phyloP scores from a whole-genome alignment of 2,797 vertebrate genomes.

The Peromyscus aztecus region DNA sequence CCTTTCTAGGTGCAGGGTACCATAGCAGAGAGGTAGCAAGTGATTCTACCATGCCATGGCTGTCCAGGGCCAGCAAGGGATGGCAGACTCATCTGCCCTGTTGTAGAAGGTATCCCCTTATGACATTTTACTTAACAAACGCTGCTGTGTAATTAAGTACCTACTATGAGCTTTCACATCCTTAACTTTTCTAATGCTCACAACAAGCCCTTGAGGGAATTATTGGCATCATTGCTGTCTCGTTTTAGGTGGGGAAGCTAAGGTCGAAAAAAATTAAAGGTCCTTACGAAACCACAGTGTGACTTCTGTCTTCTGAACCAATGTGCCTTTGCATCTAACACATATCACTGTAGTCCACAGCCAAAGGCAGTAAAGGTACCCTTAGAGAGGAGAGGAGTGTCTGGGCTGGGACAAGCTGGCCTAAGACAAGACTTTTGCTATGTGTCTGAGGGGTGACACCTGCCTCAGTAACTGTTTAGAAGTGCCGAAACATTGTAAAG shows the following conservation, averaged over 20 bases:
- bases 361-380: not conserved
- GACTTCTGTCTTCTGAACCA: constrained; percentile 22
- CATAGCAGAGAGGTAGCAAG: not conserved
- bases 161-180: not conserved
- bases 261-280: not conserved
- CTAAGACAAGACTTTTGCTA: not conserved
- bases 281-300: constrained; percentile 9
- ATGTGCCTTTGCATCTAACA: not conserved
- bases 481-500: not conserved
- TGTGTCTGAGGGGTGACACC: not conserved
- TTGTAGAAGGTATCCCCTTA: not conserved
- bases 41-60: not conserved
- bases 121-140: not conserved
- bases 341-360: not conserved
- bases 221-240: not conserved
- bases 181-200: not conserved
- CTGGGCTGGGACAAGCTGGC: not conserved
- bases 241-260: not conserved
- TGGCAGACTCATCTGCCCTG: no score
- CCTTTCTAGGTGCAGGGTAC: not conserved
- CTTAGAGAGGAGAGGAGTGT: not conserved
- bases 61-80: not conserved
- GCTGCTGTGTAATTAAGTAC: not conserved
- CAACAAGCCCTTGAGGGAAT: not conserved
- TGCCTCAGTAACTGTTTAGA: not conserved